Evolutionary conservation across 2,113 vertebrate species (phyloP).

Genomic region (Cygnus buccinator): DNA sequence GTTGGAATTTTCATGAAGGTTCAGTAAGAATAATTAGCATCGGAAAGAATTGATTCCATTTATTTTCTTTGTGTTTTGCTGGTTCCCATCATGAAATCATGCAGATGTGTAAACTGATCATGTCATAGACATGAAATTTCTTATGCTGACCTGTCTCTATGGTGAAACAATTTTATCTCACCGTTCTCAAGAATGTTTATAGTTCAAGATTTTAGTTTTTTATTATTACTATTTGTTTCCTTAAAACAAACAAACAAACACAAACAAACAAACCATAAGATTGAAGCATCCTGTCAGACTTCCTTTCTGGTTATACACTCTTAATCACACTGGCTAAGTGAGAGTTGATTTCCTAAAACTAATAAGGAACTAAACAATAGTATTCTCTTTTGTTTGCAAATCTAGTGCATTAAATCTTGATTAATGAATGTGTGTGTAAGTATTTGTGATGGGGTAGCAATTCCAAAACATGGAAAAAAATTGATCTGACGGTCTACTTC

Average conservation of each 20-base stretch:
- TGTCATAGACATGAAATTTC: neutral
- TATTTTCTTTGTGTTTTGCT: slow-evolving; percentile 49
- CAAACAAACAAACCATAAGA: neutral
- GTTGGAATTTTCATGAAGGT: slow-evolving; percentile 65
- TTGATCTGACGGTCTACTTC: neutral
- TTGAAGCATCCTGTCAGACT: neutral
- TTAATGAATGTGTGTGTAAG: neutral
- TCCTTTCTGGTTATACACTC: neutral
- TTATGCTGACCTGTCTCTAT: neutral
- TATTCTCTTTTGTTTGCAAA: neutral
- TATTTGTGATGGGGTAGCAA: neutral
- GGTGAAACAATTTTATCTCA: slow-evolving; percentile 5
- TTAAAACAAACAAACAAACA: no score
- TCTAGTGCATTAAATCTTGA: neutral
- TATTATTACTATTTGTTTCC: no score
- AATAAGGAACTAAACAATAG: neutral
- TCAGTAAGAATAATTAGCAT: slow-evolving; percentile 69
- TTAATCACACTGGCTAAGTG: neutral
- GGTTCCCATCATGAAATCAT: slow-evolving; percentile 39
- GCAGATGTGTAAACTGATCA: neutral
- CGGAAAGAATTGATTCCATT: slow-evolving; percentile 51
- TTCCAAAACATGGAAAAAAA: neutral
- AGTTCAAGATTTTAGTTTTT: neutral
- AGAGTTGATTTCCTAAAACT: neutral
- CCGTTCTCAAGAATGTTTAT: neutral